Evolutionary conservation across 1,140 invertebrate genomes (phyloP).

Genomic region (Halesus radiatus): DNA sequence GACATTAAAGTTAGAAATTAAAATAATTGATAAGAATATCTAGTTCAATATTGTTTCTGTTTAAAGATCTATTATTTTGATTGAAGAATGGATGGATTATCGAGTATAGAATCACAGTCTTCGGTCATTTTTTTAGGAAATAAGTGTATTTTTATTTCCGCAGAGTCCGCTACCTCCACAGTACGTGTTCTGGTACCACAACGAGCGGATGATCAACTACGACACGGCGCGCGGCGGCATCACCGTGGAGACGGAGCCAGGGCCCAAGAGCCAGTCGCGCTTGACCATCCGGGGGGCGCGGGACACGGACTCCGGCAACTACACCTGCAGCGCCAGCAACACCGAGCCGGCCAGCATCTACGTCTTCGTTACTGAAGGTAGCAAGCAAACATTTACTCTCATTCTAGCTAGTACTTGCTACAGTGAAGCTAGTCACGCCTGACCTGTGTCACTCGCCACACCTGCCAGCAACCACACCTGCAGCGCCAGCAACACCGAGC

Average conservation of each 20-base stretch:
- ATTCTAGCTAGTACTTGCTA: too few species aligned
- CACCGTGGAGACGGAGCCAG: slow-evolving; percentile 87
- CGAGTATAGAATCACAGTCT: too few species aligned
- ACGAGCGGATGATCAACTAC: slow-evolving; percentile 93
- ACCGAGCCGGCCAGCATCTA: slow-evolving; percentile 90
- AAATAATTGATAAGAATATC: too few species aligned
- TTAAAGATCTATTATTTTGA: too few species aligned
- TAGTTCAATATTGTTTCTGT: too few species aligned
- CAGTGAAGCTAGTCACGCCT: slow-evolving; percentile 81
- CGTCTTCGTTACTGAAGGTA: slow-evolving; percentile 92
- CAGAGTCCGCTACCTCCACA: slow-evolving; percentile 90
- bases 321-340: slow-evolving; percentile 91
- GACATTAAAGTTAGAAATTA: too few species aligned
- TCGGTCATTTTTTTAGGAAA: too few species aligned
- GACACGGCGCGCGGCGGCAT: slow-evolving; percentile 88
- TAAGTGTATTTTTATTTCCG: not conserved
- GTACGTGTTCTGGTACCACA: slow-evolving; percentile 94
- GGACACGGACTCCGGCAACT: slow-evolving; percentile 90
- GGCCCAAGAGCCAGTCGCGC: slow-evolving; percentile 84
- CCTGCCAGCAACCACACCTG: slow-evolving; percentile 94
- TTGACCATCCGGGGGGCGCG: slow-evolving; percentile 87
- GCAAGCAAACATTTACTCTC: too few species aligned
- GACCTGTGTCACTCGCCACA: slow-evolving; percentile 83
- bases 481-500: slow-evolving; percentile 89
- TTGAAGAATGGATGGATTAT: too few species aligned